Base-by-base conservation (phyloP, 2,113 vertebrate genomes). In the Strix aluco region DNA sequence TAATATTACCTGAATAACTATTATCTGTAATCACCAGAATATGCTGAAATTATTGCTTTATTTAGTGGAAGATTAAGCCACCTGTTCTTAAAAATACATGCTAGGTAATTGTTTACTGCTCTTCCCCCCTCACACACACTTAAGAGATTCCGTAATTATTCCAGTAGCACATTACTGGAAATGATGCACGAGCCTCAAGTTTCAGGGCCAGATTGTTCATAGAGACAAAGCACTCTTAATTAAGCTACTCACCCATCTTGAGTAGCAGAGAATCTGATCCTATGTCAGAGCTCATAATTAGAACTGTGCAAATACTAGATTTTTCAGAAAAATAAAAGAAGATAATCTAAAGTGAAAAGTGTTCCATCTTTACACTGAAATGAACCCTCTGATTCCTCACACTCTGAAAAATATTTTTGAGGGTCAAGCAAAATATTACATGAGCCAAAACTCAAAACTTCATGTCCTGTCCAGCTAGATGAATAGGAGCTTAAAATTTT, bases 21-120 rank as follows among this genome's bases (percentile, higher is more conserved):
- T 97, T 97, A 96, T 96, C 96, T 97, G 71, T 96, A 97, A 97
- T 97, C 97, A 96, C 92, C 79, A 90, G 92, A 97, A 90, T 90
- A 96, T 96, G 96, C 94, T 94, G 88, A 96, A 97, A 97, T 92
- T 89, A 96, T 95, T 94, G 88, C 91, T 97, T 95, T 98, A 96
- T 97, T 96, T 98, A 93, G 70, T 57, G 58, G 71, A 94, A 95
- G 95, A 95, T 98, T 97, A 98, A 98, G 82, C 93, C 97, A 97
- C 85, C 94, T 97, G 93, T 81, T 96, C 61, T 66, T 74, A 97
- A 96, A 97, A 92, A 73, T 95, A 91, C 88, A 73, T 57, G 75
- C 58, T 61, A 95, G 49, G 44, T 54, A 92, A 81, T 93, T 85
- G 44, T 91, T 95, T 88, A 71, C 61, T 82, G 58, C 79, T 88